Evolutionary conservation across 35 echinoderm and acorn worm genomes (phyloP), one percentile per base, ranked within the genome.

Genomic region (Eucidaris tribuloides): DNA sequence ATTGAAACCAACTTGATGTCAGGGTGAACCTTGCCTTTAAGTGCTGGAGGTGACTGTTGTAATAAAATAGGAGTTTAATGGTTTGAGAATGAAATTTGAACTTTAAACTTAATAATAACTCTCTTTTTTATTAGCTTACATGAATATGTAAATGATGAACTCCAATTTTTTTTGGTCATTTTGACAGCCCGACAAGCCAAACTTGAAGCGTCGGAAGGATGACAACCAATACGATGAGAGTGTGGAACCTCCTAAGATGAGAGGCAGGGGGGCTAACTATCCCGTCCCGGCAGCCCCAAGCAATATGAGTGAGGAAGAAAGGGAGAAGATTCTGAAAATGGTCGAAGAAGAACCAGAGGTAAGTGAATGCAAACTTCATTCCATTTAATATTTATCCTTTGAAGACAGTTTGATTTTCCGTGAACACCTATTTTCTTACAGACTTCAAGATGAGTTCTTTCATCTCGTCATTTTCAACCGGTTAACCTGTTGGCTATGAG

Each of bases 301-400:
- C 45, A 76, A 41, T 29, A 31, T 99, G 6, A 99, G 81, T 39
- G 90, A 93, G 48, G 90, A 93, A 58, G 91, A 99, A 44, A 79
- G 87, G 43, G 59, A 90, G 27, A 82, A 81, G 35, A 93, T 99
- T 19, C 40, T 88, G 23, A 65, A 88, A 54, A 87, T 99, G 83
- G 81, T 99, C 34, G 91, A 99, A 46, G 77, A 99, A 79, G 96
- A 99, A 90, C 96, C 96, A 58, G 90, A 90, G 91, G 96, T 99
- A 93, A 64, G 22, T 22, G 34, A 56, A 19, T 44, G 18, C 17
- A 14, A 17, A 36, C 30, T 4, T 28, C 14, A 35, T 11, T 3
- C 43, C 78, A 17, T 56, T 6, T 14, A 62, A 7, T 54, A 27
- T 1, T 61, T 15, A 36, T 55, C n/a, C 17, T 18, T 29, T 34